Base-by-base conservation (phyloP, 2,113 vertebrate species). In the Tautogolabrus adspersus region DNA sequence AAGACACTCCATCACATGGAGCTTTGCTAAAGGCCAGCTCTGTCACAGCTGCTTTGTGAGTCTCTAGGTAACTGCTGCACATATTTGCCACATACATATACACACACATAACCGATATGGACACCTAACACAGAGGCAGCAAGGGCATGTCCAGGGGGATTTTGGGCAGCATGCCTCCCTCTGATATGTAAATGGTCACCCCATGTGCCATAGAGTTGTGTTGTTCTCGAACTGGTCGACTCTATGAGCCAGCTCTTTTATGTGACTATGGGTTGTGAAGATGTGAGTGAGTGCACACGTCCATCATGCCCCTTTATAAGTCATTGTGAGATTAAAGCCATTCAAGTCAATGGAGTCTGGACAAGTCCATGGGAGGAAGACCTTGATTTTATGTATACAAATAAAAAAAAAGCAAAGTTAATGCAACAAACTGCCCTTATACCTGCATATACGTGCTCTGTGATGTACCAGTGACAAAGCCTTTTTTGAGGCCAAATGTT, bases 1-100 rank as follows among this genome's bases (percentile, higher is more conserved):
- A 69, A 68, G 72, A 68, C 68, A 59, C 64, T 87, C 74, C 67
- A 66, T 83, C 69, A 78, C 68, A 76, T 37, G 40, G 15, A 75
- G 76, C 68, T 79, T 73, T 57, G 49, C 70, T 66, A 81, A 84
- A 90, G 84, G 88, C 72, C 81, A 87, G 55, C 46, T 21, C 83
- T 78, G 83, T 86, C 81, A 78, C 42, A 55, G 67, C 47, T 38
- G 60, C 68, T 83, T 56, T 44, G 47, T 6, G 12, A 67, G 75
- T 77, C 52, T 83, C 64, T 16, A 52, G 63, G 67, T 84, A 83
- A 79, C 77, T 49, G 71, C 77, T 71, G 57, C 26, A 64, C 58
- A 54, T 54, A 71, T 75, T 62, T 56, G 16, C 70, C 65, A 64
- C 42, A 40, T 56, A 51, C 18, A 52, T 49, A 49, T 59, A 42